phyloP scores from a whole-genome alignment of 2,113 vertebrate genomes.

The Podilymbus podiceps region DNA sequence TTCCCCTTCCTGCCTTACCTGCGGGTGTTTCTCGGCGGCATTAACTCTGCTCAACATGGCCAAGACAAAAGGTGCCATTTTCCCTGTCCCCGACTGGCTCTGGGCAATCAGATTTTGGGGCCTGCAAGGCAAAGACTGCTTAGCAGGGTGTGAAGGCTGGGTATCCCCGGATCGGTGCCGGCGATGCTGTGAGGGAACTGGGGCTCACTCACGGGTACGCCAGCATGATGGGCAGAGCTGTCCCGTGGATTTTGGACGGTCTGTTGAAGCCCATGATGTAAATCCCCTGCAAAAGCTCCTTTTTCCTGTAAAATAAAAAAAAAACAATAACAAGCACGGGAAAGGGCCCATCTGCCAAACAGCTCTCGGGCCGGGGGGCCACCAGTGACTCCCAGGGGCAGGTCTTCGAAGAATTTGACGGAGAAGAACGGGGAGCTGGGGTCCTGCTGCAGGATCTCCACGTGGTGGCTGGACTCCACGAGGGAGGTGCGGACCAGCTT shows the following conservation, averaged over 20 bases:
- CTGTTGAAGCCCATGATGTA: conserved; percentile 79
- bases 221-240: conserved; percentile 77
- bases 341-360: accelerated
- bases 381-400: conserved; percentile 69
- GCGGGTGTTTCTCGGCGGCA: conserved; percentile 60
- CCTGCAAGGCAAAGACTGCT: conserved; percentile 61
- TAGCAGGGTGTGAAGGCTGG: accelerated
- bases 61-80: conserved; percentile 80
- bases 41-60: conserved; percentile 80
- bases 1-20: conserved; percentile 62
- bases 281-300: conserved; percentile 69
- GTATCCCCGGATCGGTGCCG: accelerated
- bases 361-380: accelerated
- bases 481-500: conserved; percentile 76
- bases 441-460: conserved; percentile 77
- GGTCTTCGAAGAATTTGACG: conserved; percentile 73
- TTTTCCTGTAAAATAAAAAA: conserved; percentile 43
- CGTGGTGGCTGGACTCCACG: conserved; percentile 70
- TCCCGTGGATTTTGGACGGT: conserved; percentile 79
- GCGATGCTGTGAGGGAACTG: accelerated
- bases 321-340: too few relatives aligned
- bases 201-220: conserved; percentile 72
- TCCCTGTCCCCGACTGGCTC: conserved; percentile 84
- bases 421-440: conserved; percentile 77
- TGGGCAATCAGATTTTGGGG: conserved; percentile 83